Evolutionary conservation across 2,888 invertebrate species (phyloP).

Genomic region (Cylloceria caligata): DNA sequence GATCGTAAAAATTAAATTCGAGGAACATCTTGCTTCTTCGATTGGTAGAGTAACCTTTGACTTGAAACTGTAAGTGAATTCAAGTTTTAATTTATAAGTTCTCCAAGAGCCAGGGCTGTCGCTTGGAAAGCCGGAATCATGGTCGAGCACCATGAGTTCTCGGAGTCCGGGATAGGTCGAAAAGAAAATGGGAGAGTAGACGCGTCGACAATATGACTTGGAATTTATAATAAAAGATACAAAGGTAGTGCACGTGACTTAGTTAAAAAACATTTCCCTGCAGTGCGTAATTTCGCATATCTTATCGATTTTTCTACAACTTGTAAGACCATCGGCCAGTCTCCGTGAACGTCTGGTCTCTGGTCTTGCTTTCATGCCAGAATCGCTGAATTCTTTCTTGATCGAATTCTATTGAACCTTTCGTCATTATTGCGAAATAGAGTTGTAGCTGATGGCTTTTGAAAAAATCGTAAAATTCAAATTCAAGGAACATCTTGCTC

Average conservation of each 20-base stretch:
- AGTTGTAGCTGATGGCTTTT: slow-evolving; percentile 54
- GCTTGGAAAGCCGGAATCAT: slow-evolving; percentile 48
- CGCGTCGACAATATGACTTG: slow-evolving; percentile 31
- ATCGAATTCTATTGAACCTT: slow-evolving; percentile 70
- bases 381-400: slow-evolving; percentile 68
- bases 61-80: slow-evolving; percentile 39
- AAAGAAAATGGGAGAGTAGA: slow-evolving; percentile 17
- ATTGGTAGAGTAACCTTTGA: neutral
- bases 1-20: neutral
- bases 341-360: slow-evolving; percentile 22
- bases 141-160: slow-evolving; percentile 45
- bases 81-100: slow-evolving; percentile 50
- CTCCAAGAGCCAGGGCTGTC: slow-evolving; percentile 25
- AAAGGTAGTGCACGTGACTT: slow-evolving; percentile 25
- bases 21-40: neutral
- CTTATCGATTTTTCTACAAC: slow-evolving; percentile 65
- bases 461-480: neutral
- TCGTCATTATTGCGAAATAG: slow-evolving; percentile 71
- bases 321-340: slow-evolving; percentile 38
- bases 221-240: slow-evolving; percentile 15
- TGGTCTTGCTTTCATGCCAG: slow-evolving; percentile 65
- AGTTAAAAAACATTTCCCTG: slow-evolving; percentile 60
- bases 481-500: neutral
- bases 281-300: slow-evolving; percentile 63
- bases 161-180: neutral